A percentile compares a stretch with the other conserved stretches of the same genome.
These are phyloP conservation scores for Acronicta leporina DNA, from an alignment of 2,888 invertebrate genomes.

Conservation along the genomic window DNA sequence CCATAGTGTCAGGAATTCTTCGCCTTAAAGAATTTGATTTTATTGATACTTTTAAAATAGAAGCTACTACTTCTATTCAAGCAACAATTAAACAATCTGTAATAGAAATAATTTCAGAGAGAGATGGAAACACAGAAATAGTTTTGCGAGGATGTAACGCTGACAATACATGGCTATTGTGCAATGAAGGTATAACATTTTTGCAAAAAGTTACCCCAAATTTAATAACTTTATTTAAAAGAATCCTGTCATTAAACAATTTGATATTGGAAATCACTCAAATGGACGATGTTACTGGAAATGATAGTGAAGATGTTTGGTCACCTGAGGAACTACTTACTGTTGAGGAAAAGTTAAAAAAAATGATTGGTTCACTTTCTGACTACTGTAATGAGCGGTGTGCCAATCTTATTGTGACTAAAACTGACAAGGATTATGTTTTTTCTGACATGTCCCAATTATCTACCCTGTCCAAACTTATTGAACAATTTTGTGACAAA, in stretches of 20 bases:
- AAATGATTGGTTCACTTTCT: slow-evolving; percentile 94
- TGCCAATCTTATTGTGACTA: slow-evolving; percentile 95
- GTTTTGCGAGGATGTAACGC: slow-evolving; percentile 82
- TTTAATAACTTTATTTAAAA: slow-evolving; percentile 91
- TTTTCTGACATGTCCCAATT: slow-evolving; percentile 93
- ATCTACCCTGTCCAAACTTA: slow-evolving; percentile 92
- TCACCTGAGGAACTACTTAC: slow-evolving; percentile 91
- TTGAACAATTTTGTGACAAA: slow-evolving; percentile 93
- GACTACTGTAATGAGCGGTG: slow-evolving; percentile 98
- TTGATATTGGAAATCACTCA: slow-evolving; percentile 94
- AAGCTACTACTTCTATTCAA: slow-evolving; percentile 96
- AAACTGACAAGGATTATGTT: slow-evolving; percentile 91
- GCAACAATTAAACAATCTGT: slow-evolving; percentile 96
- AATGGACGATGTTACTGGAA: slow-evolving; percentile 88
- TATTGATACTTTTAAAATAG: slow-evolving; percentile 95
- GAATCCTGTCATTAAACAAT: slow-evolving; percentile 93
- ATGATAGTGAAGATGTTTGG: slow-evolving; percentile 92
- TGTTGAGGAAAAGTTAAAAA: slow-evolving; percentile 92
- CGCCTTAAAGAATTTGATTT: slow-evolving; percentile 96
- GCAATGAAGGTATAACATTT: slow-evolving; percentile 92
- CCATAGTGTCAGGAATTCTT: slow-evolving; percentile 96
- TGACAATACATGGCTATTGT: slow-evolving; percentile 88
- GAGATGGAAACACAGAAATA: slow-evolving; percentile 83
- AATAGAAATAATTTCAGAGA: slow-evolving; percentile 91
- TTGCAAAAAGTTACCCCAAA: slow-evolving; percentile 91